These are phyloP conservation scores for Cygnus buccinator DNA, from an alignment of 2,113 vertebrate genomes.

Conservation along the genomic window DNA sequence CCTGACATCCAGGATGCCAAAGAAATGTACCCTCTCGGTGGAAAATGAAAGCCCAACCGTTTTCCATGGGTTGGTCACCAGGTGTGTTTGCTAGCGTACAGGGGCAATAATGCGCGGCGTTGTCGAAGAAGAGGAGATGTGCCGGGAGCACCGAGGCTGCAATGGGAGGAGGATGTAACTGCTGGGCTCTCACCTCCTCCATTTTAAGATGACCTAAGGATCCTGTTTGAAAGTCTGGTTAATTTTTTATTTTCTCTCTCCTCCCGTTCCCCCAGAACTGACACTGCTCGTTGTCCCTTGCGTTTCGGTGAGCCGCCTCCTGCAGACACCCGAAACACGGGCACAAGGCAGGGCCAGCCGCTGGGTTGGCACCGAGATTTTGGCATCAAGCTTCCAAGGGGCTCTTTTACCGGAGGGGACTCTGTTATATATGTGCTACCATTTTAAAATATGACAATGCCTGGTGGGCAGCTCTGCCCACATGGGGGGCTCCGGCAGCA, in stretches of 20 bases:
- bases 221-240: neutral
- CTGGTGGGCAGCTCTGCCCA: neutral
- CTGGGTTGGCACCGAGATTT: fast-evolving
- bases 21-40: neutral
- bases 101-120: neutral
- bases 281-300: neutral
- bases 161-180: neutral
- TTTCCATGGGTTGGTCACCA: neutral
- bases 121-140: neutral
- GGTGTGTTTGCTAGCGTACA: fast-evolving
- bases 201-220: neutral
- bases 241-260: neutral
- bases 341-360: fast-evolving
- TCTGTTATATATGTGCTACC: neutral
- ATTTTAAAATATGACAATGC: neutral
- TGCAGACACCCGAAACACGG: neutral
- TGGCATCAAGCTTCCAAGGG: neutral
- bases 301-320: neutral
- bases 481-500: neutral
- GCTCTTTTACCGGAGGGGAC: neutral
- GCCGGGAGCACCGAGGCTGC: neutral
- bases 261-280: neutral
- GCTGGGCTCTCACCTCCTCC: neutral
- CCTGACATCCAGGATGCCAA: constrained; percentile 9
- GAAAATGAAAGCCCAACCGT: neutral